Evolutionary conservation across 2,888 invertebrate species (phyloP).

Genomic region (Camptogramma bilineatum): DNA sequence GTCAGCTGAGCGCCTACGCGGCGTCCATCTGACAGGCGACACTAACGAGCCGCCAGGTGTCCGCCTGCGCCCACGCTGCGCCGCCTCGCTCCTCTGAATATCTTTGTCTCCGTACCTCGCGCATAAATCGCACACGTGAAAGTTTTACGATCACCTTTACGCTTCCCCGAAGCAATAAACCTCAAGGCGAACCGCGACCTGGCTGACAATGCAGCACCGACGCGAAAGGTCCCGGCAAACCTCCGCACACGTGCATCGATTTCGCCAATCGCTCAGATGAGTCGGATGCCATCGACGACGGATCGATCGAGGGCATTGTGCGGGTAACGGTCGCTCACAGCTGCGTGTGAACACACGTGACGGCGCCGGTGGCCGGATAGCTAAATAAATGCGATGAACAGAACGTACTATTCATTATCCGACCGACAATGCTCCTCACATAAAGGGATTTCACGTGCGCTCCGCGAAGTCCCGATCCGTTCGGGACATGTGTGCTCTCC

Average conservation of each 20-base stretch:
- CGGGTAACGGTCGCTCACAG: slow-evolving; percentile 84
- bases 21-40: slow-evolving; percentile 67
- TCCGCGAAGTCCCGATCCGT: slow-evolving; percentile 83
- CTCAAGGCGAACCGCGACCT: slow-evolving; percentile 59
- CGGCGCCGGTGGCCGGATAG: slow-evolving; percentile 82
- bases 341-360: slow-evolving; percentile 82
- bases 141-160: slow-evolving; percentile 83
- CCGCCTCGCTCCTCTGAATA: slow-evolving; percentile 73
- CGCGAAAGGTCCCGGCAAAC: slow-evolving; percentile 73
- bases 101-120: slow-evolving; percentile 78
- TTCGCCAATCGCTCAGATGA: slow-evolving; percentile 74
- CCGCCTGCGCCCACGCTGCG: slow-evolving; percentile 73
- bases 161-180: slow-evolving; percentile 80
- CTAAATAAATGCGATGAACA: slow-evolving; percentile 82
- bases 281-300: slow-evolving; percentile 72
- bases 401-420: slow-evolving; percentile 82
- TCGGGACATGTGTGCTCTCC: slow-evolving; percentile 84
- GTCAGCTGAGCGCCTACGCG: slow-evolving; percentile 54
- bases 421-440: slow-evolving; percentile 80
- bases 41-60: slow-evolving; percentile 83
- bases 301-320: slow-evolving; percentile 85
- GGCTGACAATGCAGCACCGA: slow-evolving; percentile 69
- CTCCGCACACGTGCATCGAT: slow-evolving; percentile 77
- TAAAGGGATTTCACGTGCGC: slow-evolving; percentile 85
- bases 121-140: slow-evolving; percentile 83